Percentiles rank a stretch among this genome's conserved stretches.
phyloP scores from a whole-genome alignment of 35 echinoderm and acorn worm genomes.

The Lytechinus pictus region DNA sequence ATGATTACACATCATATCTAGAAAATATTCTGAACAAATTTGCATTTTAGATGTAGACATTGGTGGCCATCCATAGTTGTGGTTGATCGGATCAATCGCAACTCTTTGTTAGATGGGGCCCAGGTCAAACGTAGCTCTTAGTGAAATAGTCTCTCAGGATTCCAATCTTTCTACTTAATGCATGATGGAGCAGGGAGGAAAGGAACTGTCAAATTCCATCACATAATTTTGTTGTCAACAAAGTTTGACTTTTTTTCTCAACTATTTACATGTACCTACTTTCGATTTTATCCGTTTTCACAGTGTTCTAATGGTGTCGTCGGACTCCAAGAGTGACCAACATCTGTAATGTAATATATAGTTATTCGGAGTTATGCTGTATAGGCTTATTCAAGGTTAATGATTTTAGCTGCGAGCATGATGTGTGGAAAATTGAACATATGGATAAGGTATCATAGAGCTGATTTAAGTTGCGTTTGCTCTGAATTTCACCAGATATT shows the following conservation, averaged over 20 bases:
- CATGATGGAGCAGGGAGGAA: too few relatives aligned
- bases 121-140: too few relatives aligned
- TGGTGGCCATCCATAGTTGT: too few relatives aligned
- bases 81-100: too few relatives aligned
- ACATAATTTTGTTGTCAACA: not conserved
- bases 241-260: not conserved
- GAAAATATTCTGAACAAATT: too few relatives aligned
- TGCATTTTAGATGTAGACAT: too few relatives aligned
- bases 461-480: not conserved
- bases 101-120: too few relatives aligned
- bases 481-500: not conserved
- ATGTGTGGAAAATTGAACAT: not conserved
- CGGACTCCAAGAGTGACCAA: not conserved
- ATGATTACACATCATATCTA: too few relatives aligned
- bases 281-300: not conserved
- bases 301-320: not conserved
- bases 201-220: too few relatives aligned
- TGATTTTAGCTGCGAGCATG: not conserved
- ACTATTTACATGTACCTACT: not conserved
- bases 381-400: not conserved
- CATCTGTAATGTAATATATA: not conserved
- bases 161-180: too few relatives aligned
- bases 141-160: too few relatives aligned
- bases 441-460: not conserved
- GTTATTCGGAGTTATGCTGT: not conserved